Evolutionary conservation across 2,797 vertebrate species (phyloP).

Genomic region (Eulemur rubriventer): DNA sequence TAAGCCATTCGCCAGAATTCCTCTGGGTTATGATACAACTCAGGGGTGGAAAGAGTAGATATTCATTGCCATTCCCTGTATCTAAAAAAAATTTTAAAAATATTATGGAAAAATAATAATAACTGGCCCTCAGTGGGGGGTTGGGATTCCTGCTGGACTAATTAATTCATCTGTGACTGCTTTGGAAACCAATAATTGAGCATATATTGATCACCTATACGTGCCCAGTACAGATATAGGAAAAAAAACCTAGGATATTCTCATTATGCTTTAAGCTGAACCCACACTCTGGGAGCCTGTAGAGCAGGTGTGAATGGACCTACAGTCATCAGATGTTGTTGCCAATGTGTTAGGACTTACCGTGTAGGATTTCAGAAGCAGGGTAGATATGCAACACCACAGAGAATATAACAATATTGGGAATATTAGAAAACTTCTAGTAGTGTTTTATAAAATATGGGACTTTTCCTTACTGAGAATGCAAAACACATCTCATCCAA

Average conservation of each 20-base stretch:
- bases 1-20: background rate
- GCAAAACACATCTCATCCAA: background rate
- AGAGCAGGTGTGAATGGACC: background rate
- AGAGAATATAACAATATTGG: background rate
- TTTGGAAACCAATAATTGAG: background rate
- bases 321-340: background rate
- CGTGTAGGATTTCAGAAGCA: background rate
- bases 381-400: background rate
- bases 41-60: background rate
- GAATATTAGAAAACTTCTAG: background rate
- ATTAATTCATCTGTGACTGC: background rate
- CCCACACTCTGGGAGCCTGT: fast-evolving
- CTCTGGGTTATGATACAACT: background rate
- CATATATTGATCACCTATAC: background rate
- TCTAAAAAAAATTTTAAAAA: background rate
- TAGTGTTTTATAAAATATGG: background rate
- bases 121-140: background rate
- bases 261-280: background rate
- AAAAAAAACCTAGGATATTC: background rate
- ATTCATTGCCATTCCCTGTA: background rate
- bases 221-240: background rate
- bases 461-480: background rate
- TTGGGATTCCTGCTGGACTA: background rate
- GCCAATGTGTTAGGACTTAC: background rate
- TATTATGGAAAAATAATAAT: background rate